Evolutionary conservation across 1,140 invertebrate species (phyloP), one percentile per base, ranked within the genome.

Genomic region (Diabrotica undecimpunctata): DNA sequence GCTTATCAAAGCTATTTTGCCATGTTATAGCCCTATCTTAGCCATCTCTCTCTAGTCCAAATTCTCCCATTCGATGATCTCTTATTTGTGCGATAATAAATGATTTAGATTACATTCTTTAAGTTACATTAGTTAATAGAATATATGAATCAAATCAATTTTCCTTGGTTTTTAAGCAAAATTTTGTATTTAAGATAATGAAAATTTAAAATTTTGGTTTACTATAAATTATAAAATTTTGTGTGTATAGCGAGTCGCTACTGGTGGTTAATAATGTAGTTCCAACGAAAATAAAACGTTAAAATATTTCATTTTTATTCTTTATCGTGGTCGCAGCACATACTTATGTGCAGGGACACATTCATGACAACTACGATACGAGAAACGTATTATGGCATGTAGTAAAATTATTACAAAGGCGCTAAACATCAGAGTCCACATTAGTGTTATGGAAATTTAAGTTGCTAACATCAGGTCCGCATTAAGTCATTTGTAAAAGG

Each of bases 391-490:
- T 72, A 72, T 60, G 62, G 53, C 69, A 66, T 66, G 69, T 70
- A 61, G 63, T 68, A 66, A 72, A 74, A 72, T 74, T 74, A 74
- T 74, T 72, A 72, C 71, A 67, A 70, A 72, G 73, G 73, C 73
- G 73, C 71, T 68, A 72, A 71, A 68, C 68, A 71, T 60, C 60
- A 62, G 65, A 68, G 65, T 68, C 66, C 64, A 71, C 71, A 73
- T 73, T 73, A 70, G 65, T 59, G 66, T 65, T 66, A 56, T 62
- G 67, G 66, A 68, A 66, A 65, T 70, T 74, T 69, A 66, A 65
- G 36, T 61, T 61, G 39, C 38, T 13, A 6, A 35, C 14, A 55
- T 25, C 54, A 66, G 41, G 12, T 7, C 12, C 13, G 13, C 38
- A 54, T 38, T 8, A 35, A 7, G 61, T 46, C 46, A 25, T 25